These are phyloP conservation scores for Metellina segmentata DNA, from an alignment of 2,888 invertebrate genomes.

Conservation along the genomic window DNA sequence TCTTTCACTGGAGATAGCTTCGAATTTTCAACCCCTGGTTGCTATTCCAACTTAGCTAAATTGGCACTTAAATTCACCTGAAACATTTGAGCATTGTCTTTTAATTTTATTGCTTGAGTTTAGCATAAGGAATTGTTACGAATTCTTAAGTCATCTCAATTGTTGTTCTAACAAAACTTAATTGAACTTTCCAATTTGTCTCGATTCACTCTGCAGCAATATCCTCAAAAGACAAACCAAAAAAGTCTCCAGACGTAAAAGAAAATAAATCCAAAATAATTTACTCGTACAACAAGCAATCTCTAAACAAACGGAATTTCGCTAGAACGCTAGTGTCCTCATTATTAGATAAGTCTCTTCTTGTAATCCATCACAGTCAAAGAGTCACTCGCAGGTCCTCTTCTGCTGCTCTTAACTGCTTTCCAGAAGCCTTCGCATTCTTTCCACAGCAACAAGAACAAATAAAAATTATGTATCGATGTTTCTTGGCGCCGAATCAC, in stretches of 20 bases:
- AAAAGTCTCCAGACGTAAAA: background rate
- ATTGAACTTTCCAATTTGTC: background rate
- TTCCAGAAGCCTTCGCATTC: background rate
- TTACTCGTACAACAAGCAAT: background rate
- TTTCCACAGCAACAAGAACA: conserved; percentile 13
- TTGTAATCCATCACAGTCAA: conserved; percentile 47
- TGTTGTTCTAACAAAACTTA: no score
- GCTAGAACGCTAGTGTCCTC: background rate
- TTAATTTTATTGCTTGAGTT: no score
- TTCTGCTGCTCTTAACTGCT: background rate
- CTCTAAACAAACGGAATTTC: background rate
- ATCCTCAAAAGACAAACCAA: background rate
- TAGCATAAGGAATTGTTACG: no score
- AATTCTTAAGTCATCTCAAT: no score
- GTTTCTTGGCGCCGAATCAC: conserved; percentile 39
- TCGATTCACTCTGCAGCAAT: background rate
- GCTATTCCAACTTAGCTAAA: no score
- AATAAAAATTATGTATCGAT: conserved; percentile 44
- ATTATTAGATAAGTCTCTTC: conserved; percentile 31
- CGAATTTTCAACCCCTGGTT: no score
- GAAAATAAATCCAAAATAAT: background rate
- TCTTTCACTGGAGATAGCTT: no score
- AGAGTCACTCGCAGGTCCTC: background rate
- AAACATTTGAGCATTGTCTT: no score
- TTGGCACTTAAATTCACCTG: no score